Evolutionary conservation across 2,113 vertebrate species (phyloP), one percentile per base, ranked within the genome.

Genomic region (Caranx ignobilis): DNA sequence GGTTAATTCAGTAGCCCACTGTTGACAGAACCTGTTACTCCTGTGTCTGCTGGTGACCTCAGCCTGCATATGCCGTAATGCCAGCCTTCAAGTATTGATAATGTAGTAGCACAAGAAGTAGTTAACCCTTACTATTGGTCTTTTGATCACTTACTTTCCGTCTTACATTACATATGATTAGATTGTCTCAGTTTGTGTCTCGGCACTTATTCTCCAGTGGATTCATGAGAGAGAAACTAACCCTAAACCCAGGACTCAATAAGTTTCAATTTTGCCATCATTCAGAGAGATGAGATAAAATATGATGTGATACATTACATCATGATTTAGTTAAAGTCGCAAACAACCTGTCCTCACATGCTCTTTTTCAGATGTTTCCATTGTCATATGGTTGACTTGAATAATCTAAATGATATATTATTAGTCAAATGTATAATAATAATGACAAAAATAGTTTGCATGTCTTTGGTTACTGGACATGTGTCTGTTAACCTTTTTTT

Each of bases 1-100:
- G 83, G 77, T 89, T 89, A 88, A 87, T 86, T 86, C 72, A 84
- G 63, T 81, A 71, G 70, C 50, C 4, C 34, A 75, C 66, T 85
- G 86, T 92, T 87, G 84, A 89, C 88, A 82, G 79, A 80, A 82
- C 64, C 41, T 52, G 66, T 77, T 71, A 71, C 47, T 80, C 56
- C 57, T 15, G 47, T 50, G 32, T 50, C 82, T 77, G 67, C 65
- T 54, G 62, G 75, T 61, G 54, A 59, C 52, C 64, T 76, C 67
- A 81, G 64, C 57, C 59, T 66, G 57, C 55, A 66, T 68, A 67
- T 83, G 52, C 63, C 75, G 52, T n/a, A 60, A 62, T 54, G 41
- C 62, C 34, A 31, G 13, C 57, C 11, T 41, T 3, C 26, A 41
- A 70, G 54, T 21, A 11, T 60, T 65, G 45, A 48, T 73, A 45